A percentile compares a stretch with the other conserved stretches of the same genome.
These are phyloP conservation scores for Drosophila littoralis DNA, from an alignment of 1,140 invertebrate genomes.

Conservation along the genomic window DNA sequence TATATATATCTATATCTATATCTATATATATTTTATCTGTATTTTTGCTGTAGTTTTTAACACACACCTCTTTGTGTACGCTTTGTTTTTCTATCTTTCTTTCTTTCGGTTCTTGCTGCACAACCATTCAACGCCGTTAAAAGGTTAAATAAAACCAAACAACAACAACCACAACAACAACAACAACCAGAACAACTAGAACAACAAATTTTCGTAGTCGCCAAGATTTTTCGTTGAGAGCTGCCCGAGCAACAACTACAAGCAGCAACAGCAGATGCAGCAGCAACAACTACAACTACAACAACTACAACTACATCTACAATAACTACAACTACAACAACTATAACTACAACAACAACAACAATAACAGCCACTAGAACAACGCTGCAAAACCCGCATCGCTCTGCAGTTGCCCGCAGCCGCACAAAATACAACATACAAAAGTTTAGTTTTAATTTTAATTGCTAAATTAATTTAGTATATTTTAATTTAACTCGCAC, in stretches of 20 bases:
- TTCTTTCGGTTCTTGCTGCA: constrained; percentile 61
- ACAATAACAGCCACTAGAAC: constrained; percentile 24
- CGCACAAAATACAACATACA: constrained; percentile 17
- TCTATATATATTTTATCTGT: constrained; percentile 1
- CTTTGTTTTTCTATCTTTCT: constrained; percentile 72
- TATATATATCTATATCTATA: not conserved
- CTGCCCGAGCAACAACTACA: constrained; percentile 53
- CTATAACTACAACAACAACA: constrained; percentile 45
- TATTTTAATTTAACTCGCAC: constrained; percentile 58
- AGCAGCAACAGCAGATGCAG: constrained; percentile 33
- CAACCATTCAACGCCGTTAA: constrained; percentile 34
- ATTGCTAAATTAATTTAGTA: constrained; percentile 69
- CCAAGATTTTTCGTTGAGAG: constrained; percentile 74
- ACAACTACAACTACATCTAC: constrained; percentile 34
- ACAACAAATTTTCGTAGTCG: constrained; percentile 73
- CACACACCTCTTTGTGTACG: constrained; percentile 45
- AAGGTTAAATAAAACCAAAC: constrained; percentile 47
- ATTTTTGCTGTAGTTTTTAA: constrained; percentile 30
- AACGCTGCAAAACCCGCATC: constrained; percentile 37
- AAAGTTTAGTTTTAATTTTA: constrained; percentile 44
- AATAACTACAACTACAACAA: constrained; percentile 37
- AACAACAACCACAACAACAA: constrained; percentile 47
- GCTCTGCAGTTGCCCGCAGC: constrained; percentile 40
- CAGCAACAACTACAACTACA: constrained; percentile 43
- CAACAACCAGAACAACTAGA: constrained; percentile 43